Percentiles rank a stretch among this genome's conserved stretches.
Evolutionary conservation across 2,113 vertebrate genomes (phyloP).

Genomic region (Tyto alba): DNA sequence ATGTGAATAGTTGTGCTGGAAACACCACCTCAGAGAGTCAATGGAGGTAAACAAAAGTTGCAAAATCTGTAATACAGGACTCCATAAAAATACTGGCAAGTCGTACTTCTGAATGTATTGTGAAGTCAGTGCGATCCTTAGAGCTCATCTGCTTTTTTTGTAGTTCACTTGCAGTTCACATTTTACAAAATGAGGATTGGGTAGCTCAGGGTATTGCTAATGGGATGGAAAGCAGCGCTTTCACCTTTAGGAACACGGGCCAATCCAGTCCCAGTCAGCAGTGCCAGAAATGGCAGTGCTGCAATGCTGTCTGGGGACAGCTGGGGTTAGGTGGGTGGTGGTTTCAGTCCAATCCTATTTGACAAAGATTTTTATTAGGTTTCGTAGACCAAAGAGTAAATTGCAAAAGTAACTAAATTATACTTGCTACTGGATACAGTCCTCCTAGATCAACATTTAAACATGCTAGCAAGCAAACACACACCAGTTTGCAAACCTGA

Average conservation of each 20-base stretch:
- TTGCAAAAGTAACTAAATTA: not conserved
- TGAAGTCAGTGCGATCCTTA: not conserved
- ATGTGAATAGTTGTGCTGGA: not conserved
- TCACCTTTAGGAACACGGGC: not conserved
- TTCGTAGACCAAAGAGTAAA: conserved; percentile 18
- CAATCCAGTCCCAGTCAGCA: not conserved
- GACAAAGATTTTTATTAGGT: not conserved
- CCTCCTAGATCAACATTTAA: not conserved
- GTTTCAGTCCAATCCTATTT: not conserved
- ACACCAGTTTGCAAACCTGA: not conserved
- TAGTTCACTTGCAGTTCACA: not conserved
- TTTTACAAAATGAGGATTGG: not conserved
- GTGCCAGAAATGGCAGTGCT: not conserved
- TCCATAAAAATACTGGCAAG: not conserved
- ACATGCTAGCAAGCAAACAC: not conserved
- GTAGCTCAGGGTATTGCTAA: not conserved
- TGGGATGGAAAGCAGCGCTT: not conserved
- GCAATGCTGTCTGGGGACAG: not conserved
- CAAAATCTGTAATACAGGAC: not conserved
- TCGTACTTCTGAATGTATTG: not conserved
- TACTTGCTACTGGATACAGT: not conserved
- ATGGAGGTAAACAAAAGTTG: not conserved
- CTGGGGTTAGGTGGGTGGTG: not conserved
- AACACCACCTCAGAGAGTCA: not conserved
- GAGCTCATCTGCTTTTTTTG: not conserved